Percentiles rank a stretch among this genome's conserved stretches.
These are phyloP conservation scores for Uria aalge DNA, from an alignment of 2,113 vertebrate genomes.

Conservation along the genomic window DNA sequence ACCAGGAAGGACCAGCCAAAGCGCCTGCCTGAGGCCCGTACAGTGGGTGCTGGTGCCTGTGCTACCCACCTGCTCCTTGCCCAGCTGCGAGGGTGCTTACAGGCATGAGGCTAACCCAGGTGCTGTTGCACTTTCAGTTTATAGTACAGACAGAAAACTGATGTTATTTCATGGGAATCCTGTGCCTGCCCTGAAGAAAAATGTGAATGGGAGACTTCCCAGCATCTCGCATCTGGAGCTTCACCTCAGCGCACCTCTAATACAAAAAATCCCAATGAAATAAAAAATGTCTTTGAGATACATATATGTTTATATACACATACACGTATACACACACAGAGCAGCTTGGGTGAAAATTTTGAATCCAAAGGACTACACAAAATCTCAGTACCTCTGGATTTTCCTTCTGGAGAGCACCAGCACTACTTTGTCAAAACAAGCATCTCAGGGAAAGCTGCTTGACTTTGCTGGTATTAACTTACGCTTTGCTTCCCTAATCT, in stretches of 20 bases:
- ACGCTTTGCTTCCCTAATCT: slow-evolving; percentile 31
- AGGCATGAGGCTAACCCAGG: neutral
- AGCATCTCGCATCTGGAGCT: neutral
- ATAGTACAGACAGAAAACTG: neutral
- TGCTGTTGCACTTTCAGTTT: neutral
- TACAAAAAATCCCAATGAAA: neutral
- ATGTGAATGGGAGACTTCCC: neutral
- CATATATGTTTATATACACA: neutral
- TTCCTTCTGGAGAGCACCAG: neutral
- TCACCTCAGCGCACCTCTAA: neutral
- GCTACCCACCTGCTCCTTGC: neutral
- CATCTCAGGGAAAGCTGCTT: neutral
- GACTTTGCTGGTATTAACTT: slow-evolving; percentile 37
- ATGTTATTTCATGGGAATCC: neutral
- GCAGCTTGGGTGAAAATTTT: neutral
- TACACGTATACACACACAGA: fast-evolving
- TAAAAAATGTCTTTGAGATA: neutral
- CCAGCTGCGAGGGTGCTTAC: neutral
- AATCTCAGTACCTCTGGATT: neutral
- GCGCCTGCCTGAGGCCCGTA: fast-evolving
- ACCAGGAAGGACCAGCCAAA: neutral
- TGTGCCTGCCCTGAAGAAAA: neutral
- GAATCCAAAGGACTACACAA: neutral
- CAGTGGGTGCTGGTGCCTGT: too few relatives aligned
- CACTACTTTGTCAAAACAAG: neutral